These are phyloP conservation scores for Leucophora obtusa DNA, from an alignment of 2,888 invertebrate species.

Conservation along the genomic window DNA sequence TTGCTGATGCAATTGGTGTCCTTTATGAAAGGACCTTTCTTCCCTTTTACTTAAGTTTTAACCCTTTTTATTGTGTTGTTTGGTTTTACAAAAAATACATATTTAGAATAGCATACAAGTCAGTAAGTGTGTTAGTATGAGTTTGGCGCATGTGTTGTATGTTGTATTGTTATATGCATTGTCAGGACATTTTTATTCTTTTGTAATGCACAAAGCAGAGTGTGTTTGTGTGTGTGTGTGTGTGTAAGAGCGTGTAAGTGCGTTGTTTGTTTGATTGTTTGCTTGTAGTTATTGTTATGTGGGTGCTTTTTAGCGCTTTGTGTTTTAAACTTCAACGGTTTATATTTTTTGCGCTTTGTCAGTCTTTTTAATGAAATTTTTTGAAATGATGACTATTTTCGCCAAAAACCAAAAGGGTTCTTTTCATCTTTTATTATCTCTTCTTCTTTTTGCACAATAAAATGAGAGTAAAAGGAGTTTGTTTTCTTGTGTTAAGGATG, in stretches of 20 bases:
- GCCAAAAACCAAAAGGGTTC: conserved; percentile 39
- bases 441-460: conserved; percentile 6
- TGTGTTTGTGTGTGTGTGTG: conserved; percentile 8
- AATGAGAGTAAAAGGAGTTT: conserved; percentile 26
- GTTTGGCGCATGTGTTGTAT: conserved; percentile 58
- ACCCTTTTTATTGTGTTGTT: conserved; percentile 37
- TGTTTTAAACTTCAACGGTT: conserved; percentile 20
- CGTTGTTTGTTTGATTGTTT: conserved; percentile 51
- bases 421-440: conserved; percentile 4
- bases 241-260: conserved; percentile 9
- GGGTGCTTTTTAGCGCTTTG: conserved; percentile 61
- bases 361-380: conserved; percentile 53
- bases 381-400: conserved; percentile 38
- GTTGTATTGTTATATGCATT: conserved; percentile 28
- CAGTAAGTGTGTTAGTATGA: conserved; percentile 10
- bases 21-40: conserved; percentile 46
- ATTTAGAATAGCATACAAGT: not conserved
- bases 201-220: not conserved
- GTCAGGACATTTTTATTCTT: conserved; percentile 38
- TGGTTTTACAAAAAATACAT: not conserved
- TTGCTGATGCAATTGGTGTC: conserved; percentile 59
- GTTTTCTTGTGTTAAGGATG: conserved; percentile 17
- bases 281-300: conserved; percentile 49
- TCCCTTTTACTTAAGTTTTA: conserved; percentile 36
- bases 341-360: conserved; percentile 44